Conservation (phyloP, 2,888 invertebrate species). For the Lithophane semibrunnea region DNA sequence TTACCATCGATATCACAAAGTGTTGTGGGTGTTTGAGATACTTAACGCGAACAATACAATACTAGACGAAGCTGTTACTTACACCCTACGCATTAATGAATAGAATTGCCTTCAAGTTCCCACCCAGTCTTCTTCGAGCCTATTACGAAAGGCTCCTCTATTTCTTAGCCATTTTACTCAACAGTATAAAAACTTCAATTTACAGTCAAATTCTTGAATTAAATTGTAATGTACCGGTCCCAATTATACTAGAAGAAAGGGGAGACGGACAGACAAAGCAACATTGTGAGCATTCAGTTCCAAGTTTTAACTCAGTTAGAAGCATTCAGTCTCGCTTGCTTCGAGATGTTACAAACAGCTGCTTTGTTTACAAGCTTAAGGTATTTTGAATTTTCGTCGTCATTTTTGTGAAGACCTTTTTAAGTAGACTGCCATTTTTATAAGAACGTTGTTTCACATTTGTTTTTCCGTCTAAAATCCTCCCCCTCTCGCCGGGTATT, state of each 20-base stretch:
- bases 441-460: neutral
- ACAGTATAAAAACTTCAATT: conserved; percentile 59
- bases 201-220: conserved; percentile 63
- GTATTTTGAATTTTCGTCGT: conserved; percentile 36
- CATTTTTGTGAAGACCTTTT: conserved; percentile 18
- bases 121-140: neutral
- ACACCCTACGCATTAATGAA: neutral
- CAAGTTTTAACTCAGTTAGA: conserved; percentile 75
- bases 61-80: neutral
- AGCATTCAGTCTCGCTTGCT: conserved; percentile 65
- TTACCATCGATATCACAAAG: neutral
- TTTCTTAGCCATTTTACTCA: conserved; percentile 25
- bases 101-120: conserved; percentile 12
- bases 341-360: conserved; percentile 52
- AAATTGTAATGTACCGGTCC: conserved; percentile 69
- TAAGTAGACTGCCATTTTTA: neutral
- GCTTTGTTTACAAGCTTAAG: conserved; percentile 52
- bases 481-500: too few relatives aligned
- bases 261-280: conserved; percentile 71
- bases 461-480: neutral
- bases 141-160: conserved; percentile 10
- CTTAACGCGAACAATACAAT: conserved; percentile 12
- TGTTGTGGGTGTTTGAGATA: neutral
- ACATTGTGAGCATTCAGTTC: conserved; percentile 66
- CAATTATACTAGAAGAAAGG: conserved; percentile 70